phyloP scores from a whole-genome alignment of 2,888 invertebrate species.

The Pycnomerus fuliginosus region DNA sequence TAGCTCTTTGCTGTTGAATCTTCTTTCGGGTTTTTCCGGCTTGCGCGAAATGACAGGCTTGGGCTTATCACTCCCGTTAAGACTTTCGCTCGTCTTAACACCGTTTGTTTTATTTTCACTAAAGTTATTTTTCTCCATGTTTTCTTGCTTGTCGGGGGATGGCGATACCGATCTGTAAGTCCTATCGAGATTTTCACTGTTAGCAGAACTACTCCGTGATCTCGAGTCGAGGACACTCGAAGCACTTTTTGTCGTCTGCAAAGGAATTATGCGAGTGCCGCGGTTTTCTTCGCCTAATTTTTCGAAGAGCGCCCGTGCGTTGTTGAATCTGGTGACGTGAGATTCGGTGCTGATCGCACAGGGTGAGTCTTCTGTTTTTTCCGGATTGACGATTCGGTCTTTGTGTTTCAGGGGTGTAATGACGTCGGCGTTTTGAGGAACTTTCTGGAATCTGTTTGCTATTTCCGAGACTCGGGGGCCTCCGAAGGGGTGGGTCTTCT shows the following conservation, averaged over 20 bases:
- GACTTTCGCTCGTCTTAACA: constrained; percentile 42
- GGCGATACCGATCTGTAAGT: constrained; percentile 51
- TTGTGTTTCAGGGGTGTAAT: constrained; percentile 26
- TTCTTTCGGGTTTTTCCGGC: constrained; percentile 81
- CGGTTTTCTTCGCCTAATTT: constrained; percentile 77
- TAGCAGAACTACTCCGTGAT: constrained; percentile 66
- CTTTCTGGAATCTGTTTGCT: constrained; percentile 79
- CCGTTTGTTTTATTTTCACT: constrained; percentile 59
- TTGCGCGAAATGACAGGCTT: constrained; percentile 51
- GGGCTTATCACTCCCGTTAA: constrained; percentile 20
- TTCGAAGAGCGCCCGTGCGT: constrained; percentile 88
- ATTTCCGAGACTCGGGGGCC: constrained; percentile 89
- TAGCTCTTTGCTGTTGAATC: constrained; percentile 79
- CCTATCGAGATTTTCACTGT: constrained; percentile 31
- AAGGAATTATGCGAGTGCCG: constrained; percentile 39
- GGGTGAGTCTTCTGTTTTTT: too few species aligned
- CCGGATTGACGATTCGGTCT: constrained; percentile 35
- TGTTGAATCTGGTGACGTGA: constrained; percentile 84
- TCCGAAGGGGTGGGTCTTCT: constrained; percentile 45
- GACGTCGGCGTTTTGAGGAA: constrained; percentile 33
- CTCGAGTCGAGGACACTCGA: constrained; percentile 58
- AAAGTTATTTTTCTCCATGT: constrained; percentile 58
- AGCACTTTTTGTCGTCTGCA: constrained; percentile 52
- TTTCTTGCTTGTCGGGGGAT: constrained; percentile 54
- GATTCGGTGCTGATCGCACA: constrained; percentile 84